Evolutionary conservation across 2,113 vertebrate species (phyloP).

Genomic region (Orthonyx spaldingii): DNA sequence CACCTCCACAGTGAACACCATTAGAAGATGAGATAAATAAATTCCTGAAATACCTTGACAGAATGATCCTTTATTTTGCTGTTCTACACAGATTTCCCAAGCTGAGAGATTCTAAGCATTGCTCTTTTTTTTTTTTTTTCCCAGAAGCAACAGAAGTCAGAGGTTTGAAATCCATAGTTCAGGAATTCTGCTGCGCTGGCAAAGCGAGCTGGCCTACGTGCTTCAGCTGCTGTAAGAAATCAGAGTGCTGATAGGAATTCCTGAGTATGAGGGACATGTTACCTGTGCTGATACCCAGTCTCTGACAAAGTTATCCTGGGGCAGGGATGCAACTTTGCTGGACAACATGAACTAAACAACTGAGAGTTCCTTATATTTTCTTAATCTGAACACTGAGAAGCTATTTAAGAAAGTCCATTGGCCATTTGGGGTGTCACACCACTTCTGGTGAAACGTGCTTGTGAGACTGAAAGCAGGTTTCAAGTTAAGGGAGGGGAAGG

Average conservation of each 20-base stretch:
- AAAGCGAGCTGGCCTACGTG: accelerated
- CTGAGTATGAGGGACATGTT: accelerated
- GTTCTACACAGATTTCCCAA: neutral
- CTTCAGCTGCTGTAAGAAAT: neutral
- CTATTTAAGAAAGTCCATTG: neutral
- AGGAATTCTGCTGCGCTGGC: neutral
- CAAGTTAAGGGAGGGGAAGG: neutral
- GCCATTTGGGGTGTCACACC: neutral
- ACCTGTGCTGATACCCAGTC: neutral
- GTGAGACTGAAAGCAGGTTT: neutral
- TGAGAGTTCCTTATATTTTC: neutral
- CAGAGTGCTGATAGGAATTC: neutral
- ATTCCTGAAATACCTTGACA: neutral
- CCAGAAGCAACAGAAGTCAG: neutral
- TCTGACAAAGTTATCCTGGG: neutral
- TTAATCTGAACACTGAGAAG: neutral
- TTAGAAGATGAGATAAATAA: neutral
- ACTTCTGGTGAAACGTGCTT: neutral
- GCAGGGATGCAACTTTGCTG: neutral
- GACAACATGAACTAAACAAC: neutral
- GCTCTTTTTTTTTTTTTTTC: neutral
- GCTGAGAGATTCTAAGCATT: neutral
- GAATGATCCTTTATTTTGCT: neutral
- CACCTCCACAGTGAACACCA: neutral
- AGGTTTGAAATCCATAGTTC: neutral